A percentile compares a stretch with the other conserved stretches of the same genome.
Conservation (phyloP, 2,113 vertebrate species). For the Menura novaehollandiae region DNA sequence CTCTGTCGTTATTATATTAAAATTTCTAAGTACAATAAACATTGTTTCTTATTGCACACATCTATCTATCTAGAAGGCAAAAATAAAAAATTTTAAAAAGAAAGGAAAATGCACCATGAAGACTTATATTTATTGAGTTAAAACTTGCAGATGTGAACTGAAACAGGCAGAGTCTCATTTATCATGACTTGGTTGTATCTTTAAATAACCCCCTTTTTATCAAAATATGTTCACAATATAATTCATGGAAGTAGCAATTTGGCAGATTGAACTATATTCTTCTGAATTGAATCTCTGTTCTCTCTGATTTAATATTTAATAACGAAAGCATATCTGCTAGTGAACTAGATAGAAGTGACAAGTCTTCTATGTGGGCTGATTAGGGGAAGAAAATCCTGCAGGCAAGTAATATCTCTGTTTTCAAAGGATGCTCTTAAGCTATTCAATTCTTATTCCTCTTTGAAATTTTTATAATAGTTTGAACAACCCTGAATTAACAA, state of each 20-base stretch:
- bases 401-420: slow-evolving; percentile 1
- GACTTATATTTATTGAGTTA: slow-evolving; percentile 66
- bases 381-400: background rate
- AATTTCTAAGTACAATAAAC: background rate
- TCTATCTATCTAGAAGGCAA: slow-evolving; percentile 13
- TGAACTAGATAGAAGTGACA: slow-evolving; percentile 48
- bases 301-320: slow-evolving; percentile 44
- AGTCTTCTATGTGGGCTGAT: slow-evolving; percentile 17
- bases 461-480: slow-evolving; percentile 3
- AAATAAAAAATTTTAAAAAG: background rate
- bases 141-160: slow-evolving; percentile 20
- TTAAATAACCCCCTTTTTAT: slow-evolving; percentile 59
- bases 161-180: slow-evolving; percentile 48
- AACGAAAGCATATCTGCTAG: slow-evolving; percentile 20
- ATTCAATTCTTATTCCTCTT: background rate
- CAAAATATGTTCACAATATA: slow-evolving; percentile 41
- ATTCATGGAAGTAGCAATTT: slow-evolving; percentile 46
- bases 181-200: slow-evolving; percentile 49
- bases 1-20: slow-evolving; percentile 27
- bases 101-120: background rate
- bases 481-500: slow-evolving; percentile 41
- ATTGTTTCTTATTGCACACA: slow-evolving; percentile 49
- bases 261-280: background rate
- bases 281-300: background rate
- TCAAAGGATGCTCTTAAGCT: slow-evolving; percentile 23